phyloP scores from a whole-genome alignment of 2,797 vertebrate species.

The Selene dorsalis region DNA sequence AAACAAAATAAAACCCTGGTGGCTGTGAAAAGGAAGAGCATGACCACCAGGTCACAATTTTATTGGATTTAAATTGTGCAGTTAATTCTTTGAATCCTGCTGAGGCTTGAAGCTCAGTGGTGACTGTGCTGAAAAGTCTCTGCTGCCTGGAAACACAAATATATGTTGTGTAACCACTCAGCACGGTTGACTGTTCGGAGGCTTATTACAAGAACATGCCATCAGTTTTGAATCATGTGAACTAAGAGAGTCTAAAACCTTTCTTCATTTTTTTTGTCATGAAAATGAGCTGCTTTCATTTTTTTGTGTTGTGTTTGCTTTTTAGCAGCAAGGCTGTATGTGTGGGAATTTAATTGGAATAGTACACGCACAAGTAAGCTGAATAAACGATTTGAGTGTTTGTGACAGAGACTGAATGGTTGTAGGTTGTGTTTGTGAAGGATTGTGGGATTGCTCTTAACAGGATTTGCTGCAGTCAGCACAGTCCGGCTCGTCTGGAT shows the following conservation, averaged over 20 bases:
- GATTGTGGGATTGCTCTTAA: conserved; percentile 67
- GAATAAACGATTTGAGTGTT: conserved; percentile 2
- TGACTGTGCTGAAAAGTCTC: neutral
- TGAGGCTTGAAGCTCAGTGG: neutral
- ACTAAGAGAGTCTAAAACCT: neutral
- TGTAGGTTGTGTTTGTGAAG: conserved; percentile 24
- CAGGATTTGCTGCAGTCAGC: conserved; percentile 76
- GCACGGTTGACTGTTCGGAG: neutral
- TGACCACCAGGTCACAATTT: neutral
- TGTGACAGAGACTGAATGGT: neutral
- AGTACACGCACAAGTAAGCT: conserved; percentile 3
- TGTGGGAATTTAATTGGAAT: conserved; percentile 6
- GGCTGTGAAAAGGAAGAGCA: neutral
- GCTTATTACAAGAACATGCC: neutral
- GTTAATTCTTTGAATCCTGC: conserved; percentile 5
- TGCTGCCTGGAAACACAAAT: neutral
- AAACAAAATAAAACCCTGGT: neutral
- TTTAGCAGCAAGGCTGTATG: neutral
- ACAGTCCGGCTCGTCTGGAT: conserved; percentile 59
- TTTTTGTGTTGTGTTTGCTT: neutral
- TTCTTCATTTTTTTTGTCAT: neutral
- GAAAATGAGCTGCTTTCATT: neutral
- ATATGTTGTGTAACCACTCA: neutral
- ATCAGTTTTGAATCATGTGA: neutral
- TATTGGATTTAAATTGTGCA: neutral